These are phyloP conservation scores for Nannoperca australis DNA, from an alignment of 2,797 vertebrate species.

Conservation along the genomic window DNA sequence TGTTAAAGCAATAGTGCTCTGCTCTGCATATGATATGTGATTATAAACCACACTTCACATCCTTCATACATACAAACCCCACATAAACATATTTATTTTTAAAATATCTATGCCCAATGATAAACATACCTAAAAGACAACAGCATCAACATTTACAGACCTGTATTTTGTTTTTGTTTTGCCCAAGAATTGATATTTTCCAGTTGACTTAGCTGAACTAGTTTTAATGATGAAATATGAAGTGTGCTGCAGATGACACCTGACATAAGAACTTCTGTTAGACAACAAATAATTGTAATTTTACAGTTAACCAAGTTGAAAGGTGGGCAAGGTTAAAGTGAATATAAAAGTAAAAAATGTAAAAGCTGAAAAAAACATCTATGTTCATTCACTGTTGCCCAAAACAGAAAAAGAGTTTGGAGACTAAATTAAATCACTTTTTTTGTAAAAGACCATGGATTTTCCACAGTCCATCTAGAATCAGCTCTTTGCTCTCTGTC, in stretches of 20 bases:
- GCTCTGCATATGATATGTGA: conserved; percentile 47
- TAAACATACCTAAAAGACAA: conserved; percentile 13
- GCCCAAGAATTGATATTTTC: background rate
- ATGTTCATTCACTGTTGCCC: conserved; percentile 59
- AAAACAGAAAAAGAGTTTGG: background rate
- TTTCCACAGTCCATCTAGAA: background rate
- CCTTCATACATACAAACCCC: conserved; percentile 22
- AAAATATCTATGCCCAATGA: conserved; percentile 11
- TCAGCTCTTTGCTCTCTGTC: background rate
- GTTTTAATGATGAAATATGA: background rate
- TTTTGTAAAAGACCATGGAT: background rate
- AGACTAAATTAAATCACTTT: conserved; percentile 51
- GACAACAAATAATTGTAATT: background rate
- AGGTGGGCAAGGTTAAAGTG: background rate
- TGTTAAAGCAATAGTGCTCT: conserved; percentile 50
- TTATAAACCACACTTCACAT: conserved; percentile 55
- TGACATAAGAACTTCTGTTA: background rate
- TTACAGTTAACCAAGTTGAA: conserved; percentile 12
- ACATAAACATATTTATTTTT: conserved; percentile 15
- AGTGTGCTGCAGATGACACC: background rate
- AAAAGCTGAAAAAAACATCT: conserved; percentile 1
- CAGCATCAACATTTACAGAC: conserved; percentile 12
- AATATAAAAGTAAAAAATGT: background rate
- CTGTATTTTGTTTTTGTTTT: conserved; percentile 1
- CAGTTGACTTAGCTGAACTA: background rate